phyloP scores from a whole-genome alignment of 2,113 vertebrate genomes.

The Phycodurus eques region DNA sequence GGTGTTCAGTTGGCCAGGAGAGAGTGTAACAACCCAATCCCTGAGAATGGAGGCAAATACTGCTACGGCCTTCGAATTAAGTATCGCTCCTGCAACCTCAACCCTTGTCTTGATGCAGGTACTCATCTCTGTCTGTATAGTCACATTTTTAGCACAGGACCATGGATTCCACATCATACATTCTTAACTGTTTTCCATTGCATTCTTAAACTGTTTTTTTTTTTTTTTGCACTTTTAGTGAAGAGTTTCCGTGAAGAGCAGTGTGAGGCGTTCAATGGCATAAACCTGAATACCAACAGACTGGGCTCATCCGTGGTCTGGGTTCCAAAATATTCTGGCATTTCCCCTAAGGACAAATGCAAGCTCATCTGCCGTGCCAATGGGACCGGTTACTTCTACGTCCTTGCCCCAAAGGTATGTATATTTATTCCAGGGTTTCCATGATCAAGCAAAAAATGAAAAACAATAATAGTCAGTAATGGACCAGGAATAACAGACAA shows the following conservation, averaged over 20 bases:
- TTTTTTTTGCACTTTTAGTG: constrained; percentile 46
- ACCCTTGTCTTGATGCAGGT: constrained; percentile 84
- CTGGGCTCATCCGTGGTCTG: constrained; percentile 85
- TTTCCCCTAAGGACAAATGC: constrained; percentile 88
- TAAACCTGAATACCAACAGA: constrained; percentile 89
- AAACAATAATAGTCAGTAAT: neutral
- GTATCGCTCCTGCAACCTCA: constrained; percentile 91
- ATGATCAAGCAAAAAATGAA: neutral
- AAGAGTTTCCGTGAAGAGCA: constrained; percentile 94
- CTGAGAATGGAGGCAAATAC: constrained; percentile 89
- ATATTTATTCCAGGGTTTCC: neutral
- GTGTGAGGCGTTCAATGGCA: constrained; percentile 89
- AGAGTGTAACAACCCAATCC: constrained; percentile 84
- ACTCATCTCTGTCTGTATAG: neutral
- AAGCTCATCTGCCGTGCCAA: constrained; percentile 96
- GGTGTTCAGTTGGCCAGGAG: constrained; percentile 90
- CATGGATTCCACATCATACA: neutral
- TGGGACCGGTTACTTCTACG: constrained; percentile 94
- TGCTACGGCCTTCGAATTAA: constrained; percentile 92
- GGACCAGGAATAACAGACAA: neutral
- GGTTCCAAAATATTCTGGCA: constrained; percentile 94
- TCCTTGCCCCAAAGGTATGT: constrained; percentile 90
- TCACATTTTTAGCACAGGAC: constrained; percentile 17
- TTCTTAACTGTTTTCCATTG: neutral
- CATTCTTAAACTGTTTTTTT: too few relatives aligned